Percentiles rank a stretch among this genome's conserved stretches.
Conservation (phyloP, 1,140 invertebrate genomes). For the Dinothrombium tinctorium region DNA sequence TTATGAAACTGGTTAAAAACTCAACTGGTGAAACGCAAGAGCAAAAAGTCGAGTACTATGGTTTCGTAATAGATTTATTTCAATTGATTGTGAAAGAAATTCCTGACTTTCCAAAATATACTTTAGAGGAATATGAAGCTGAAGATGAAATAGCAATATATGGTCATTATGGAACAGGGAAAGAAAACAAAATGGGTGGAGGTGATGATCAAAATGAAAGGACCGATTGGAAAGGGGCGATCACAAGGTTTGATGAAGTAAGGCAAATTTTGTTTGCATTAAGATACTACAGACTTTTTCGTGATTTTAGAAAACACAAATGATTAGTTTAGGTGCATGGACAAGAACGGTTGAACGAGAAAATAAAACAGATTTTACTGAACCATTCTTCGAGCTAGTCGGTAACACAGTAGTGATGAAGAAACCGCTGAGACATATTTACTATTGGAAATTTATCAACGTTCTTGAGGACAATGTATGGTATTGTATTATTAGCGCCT, state of each 20-base stretch:
- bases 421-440: slow-evolving; percentile 47
- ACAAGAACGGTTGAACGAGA: slow-evolving; percentile 83
- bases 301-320: not conserved
- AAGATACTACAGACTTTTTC: not conserved
- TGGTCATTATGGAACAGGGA: not conserved
- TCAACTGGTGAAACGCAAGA: not conserved
- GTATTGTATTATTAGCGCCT: slow-evolving; percentile 25
- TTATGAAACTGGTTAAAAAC: not conserved
- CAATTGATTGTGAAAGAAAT: not conserved
- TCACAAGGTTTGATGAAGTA: not conserved
- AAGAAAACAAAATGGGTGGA: not conserved
- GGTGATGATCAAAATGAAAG: not conserved
- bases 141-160: not conserved
- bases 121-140: not conserved
- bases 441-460: slow-evolving; percentile 85
- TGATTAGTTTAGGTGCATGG: slow-evolving; percentile 54
- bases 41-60: slow-evolving; percentile 1
- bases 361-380: slow-evolving; percentile 79
- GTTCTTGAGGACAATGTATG: slow-evolving; percentile 87
- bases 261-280: not conserved
- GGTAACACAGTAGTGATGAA: slow-evolving; percentile 79
- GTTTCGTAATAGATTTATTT: slow-evolving; percentile 2
- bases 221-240: not conserved
- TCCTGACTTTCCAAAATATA: not conserved
- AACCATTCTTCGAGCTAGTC: slow-evolving; percentile 81